A percentile compares a stretch with the other conserved stretches of the same genome.
phyloP scores from a whole-genome alignment of 2,113 vertebrate genomes.

The Neopipo cinnamomea region DNA sequence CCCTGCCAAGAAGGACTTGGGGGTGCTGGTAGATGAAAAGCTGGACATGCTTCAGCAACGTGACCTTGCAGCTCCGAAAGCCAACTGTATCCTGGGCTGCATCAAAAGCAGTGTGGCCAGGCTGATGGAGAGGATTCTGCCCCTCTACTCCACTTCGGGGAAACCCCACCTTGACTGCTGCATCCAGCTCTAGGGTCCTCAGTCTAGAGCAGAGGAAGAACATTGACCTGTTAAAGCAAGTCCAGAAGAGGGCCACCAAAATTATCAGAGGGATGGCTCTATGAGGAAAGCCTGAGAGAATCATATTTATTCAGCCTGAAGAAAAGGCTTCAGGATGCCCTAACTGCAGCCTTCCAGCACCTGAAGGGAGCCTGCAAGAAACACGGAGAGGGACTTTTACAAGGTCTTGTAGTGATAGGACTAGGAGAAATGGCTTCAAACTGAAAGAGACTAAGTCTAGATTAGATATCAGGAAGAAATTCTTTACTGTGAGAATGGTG shows the following conservation, averaged over 20 bases:
- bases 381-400: background rate
- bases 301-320: background rate
- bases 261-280: background rate
- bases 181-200: background rate
- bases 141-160: background rate
- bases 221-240: rapidly evolving
- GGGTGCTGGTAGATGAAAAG: background rate
- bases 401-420: background rate
- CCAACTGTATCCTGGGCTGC: background rate
- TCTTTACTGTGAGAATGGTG: background rate
- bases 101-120: background rate
- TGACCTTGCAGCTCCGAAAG: rapidly evolving
- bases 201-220: background rate
- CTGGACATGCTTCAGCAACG: background rate
- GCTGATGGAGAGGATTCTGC: background rate
- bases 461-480: background rate
- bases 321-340: background rate
- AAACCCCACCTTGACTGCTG: background rate
- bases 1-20: background rate
- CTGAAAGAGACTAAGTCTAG: background rate
- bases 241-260: rapidly evolving
- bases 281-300: background rate
- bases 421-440: background rate
- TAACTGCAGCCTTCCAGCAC: background rate
- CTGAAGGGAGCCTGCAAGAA: background rate